Percentiles rank a stretch among this genome's conserved stretches.
Conservation (phyloP, 1,140 invertebrate genomes). For the Drosophila insularis region DNA sequence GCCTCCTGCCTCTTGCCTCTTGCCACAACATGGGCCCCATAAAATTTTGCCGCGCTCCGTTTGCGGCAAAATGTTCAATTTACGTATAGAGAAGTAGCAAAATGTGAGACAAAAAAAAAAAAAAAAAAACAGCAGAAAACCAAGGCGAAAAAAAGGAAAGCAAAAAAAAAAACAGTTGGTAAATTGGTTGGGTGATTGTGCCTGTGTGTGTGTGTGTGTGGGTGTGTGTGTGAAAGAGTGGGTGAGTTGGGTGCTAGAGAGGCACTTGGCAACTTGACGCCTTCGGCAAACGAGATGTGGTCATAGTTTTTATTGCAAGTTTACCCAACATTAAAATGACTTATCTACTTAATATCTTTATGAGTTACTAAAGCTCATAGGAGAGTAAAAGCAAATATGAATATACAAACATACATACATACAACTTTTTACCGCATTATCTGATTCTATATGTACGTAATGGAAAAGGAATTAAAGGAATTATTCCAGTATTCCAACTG, state of each 20-base stretch:
- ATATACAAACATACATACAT: not conserved
- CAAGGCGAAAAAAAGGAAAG: not conserved
- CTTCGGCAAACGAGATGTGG: conserved; percentile 15
- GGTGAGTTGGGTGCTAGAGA: not conserved
- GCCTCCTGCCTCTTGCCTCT: no score
- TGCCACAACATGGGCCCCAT: conserved; percentile 50
- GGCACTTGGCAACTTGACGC: conserved; percentile 46
- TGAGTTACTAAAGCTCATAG: not conserved
- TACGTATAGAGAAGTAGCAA: conserved; percentile 55
- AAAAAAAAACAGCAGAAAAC: not conserved
- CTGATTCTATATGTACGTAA: not conserved
- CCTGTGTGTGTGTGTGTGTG: not conserved
- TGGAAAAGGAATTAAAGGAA: no score
- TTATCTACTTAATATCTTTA: conserved; percentile 11
- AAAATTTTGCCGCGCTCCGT: conserved; percentile 10
- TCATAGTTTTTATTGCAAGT: conserved; percentile 50
- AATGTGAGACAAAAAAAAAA: conserved; percentile 49
- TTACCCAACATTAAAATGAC: conserved; percentile 18
- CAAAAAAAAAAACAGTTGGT: not conserved
- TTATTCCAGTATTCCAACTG: no score
- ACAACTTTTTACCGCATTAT: not conserved
- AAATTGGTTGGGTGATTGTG: not conserved
- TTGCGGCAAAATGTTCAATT: conserved; percentile 75
- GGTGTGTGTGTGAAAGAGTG: not conserved
- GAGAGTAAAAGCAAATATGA: not conserved